phyloP scores from a whole-genome alignment of 2,797 vertebrate genomes.

The Perodicticus potto region DNA sequence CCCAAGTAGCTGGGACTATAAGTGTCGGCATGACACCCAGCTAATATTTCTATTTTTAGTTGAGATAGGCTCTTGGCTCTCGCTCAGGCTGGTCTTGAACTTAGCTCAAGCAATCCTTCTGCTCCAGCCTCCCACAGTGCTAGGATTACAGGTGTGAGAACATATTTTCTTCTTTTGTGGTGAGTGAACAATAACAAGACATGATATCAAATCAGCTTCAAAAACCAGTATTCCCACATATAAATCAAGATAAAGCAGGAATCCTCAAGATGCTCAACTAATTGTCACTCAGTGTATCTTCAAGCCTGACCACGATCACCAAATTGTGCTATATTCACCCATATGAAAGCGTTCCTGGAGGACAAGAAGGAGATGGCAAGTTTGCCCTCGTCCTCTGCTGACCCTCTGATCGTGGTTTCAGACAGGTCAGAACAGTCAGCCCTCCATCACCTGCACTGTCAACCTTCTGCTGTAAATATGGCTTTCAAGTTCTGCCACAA shows the following conservation, averaged over 20 bases:
- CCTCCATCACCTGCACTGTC: neutral
- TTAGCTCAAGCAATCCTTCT: no score
- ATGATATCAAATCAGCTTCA: neutral
- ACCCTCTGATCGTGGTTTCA: neutral
- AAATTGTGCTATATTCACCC: neutral
- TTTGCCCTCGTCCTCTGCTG: neutral
- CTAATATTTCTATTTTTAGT: no score
- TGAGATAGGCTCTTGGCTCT: no score
- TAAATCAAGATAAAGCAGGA: neutral
- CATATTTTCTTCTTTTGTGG: neutral
- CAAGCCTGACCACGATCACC: neutral
- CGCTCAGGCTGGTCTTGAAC: no score
- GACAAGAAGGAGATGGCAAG: neutral
- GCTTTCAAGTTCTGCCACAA: constrained; percentile 38
- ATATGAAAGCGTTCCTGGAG: neutral
- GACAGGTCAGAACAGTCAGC: neutral
- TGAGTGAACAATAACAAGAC: neutral
- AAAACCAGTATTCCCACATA: neutral
- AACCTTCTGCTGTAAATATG: neutral
- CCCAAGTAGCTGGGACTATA: no score
- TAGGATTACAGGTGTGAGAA: no score
- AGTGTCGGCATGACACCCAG: no score
- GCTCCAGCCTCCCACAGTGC: no score
- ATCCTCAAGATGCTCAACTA: neutral
- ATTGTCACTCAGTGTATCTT: neutral